Conservation (phyloP, 1,140 invertebrate species). For the Bombus superbus region DNA sequence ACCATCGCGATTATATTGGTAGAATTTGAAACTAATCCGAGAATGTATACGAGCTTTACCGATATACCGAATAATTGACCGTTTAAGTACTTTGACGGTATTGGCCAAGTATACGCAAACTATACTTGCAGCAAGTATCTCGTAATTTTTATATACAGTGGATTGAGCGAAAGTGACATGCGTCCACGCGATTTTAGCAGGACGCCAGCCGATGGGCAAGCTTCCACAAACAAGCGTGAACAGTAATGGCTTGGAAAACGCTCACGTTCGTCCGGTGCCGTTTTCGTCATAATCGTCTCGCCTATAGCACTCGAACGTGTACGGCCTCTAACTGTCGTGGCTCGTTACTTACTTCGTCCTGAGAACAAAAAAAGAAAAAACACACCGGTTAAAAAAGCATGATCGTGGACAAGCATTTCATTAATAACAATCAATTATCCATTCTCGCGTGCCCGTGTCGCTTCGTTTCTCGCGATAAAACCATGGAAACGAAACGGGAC, state of each 20-base stretch:
- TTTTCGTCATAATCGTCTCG: slow-evolving; percentile 65
- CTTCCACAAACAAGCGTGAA: not conserved
- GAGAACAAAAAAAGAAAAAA: slow-evolving; percentile 79
- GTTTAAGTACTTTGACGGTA: too few relatives aligned
- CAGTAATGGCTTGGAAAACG: slow-evolving; percentile 60
- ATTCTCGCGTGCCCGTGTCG: slow-evolving; percentile 41
- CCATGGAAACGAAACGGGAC: not conserved
- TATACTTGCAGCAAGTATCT: too few relatives aligned
- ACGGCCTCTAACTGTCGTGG: slow-evolving; percentile 53
- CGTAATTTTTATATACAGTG: too few relatives aligned
- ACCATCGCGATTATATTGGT: too few relatives aligned
- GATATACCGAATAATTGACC: too few relatives aligned
- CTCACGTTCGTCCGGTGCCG: slow-evolving; percentile 65
- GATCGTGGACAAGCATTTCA: slow-evolving; percentile 59
- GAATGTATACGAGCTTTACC: too few relatives aligned
- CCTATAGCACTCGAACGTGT: slow-evolving; percentile 56
- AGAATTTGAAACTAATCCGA: too few relatives aligned
- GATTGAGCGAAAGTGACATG: too few relatives aligned
- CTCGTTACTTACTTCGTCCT: slow-evolving; percentile 82
- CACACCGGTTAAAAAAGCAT: slow-evolving; percentile 73
- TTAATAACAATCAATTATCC: slow-evolving; percentile 61
- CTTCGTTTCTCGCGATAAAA: slow-evolving; percentile 21
- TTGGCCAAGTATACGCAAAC: too few relatives aligned
- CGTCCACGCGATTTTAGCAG: too few relatives aligned
- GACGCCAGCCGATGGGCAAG: not conserved